Base-by-base conservation (phyloP, 2,888 invertebrate species). In the Plebejus anna region DNA sequence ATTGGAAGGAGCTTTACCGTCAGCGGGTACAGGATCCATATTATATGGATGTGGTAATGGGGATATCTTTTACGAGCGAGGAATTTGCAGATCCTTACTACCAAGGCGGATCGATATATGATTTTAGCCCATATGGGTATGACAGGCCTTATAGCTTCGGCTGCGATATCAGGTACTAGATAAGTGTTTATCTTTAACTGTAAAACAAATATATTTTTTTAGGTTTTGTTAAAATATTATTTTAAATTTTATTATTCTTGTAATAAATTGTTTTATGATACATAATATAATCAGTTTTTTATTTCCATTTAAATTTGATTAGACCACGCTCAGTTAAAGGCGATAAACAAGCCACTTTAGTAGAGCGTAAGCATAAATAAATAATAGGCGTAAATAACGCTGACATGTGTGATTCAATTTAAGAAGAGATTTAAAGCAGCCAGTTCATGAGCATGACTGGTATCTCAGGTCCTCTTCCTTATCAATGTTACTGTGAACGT, bases 1-100 rank as follows among this genome's bases (percentile, higher is more conserved):
- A 22, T 70, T 83, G 0, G 81, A 82, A 75, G 83, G 83, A 16
- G 75, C 77, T 1, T 77, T 82, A n/a, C 76, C 76, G 0, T 80
- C 81, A 3, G 76, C 79, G 47, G 83, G 83, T n/a, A 61, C 57
- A 2, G 80, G 78, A 16, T 13, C 71, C 0, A 78, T 79, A 5
- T 55, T 75, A 1, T 78, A 79, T 38, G 77, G 77, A 38, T 80
- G 82, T 38, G 80, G 80, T 4, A 76, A 81, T 72, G 79, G 77
- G 16, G 7, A 76, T 42, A 4, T 13, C 51, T 70, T 57, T 77
- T 1, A 32, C 7, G 9, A 73, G 73, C 32, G 73, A 73, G 32
- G 73, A 55, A 32, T 6, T 73, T 13, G 6, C 32, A 13, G 73
- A 55, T 47, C 72, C 72, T 22, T 47, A 72, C 4, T 72, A 72